Conservation (phyloP, 2,888 invertebrate species). For the Celastrina argiolus region DNA sequence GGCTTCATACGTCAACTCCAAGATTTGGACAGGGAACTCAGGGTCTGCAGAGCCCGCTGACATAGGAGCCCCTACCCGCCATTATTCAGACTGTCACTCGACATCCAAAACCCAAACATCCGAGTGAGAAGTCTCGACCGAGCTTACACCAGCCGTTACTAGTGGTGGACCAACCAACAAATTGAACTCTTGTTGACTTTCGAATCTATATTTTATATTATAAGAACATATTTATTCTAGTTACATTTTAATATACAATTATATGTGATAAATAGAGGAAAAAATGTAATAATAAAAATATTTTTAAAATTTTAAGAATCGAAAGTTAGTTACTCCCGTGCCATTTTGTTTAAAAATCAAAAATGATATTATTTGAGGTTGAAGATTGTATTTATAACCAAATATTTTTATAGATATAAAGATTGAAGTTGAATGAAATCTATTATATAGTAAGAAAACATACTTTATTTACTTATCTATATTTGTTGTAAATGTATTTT, state of each 20-base stretch:
- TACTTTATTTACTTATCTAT: not conserved
- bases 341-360: slow-evolving; percentile 51
- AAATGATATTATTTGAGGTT: slow-evolving; percentile 42
- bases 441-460: not conserved
- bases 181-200: slow-evolving; percentile 15
- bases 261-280: slow-evolving; percentile 20
- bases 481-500: not conserved
- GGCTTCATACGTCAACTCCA: slow-evolving; percentile 89
- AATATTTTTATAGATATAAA: slow-evolving; percentile 23
- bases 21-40: slow-evolving; percentile 80
- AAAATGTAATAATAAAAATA: not conserved
- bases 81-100: slow-evolving; percentile 46
- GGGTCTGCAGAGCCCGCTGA: slow-evolving; percentile 72
- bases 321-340: slow-evolving; percentile 48
- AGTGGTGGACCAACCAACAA: slow-evolving; percentile 21
- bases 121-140: slow-evolving; percentile 64
- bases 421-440: not conserved
- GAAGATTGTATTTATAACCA: slow-evolving; percentile 32
- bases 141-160: slow-evolving; percentile 45
- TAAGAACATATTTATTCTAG: slow-evolving; percentile 20
- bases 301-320: not conserved
- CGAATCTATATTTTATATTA: slow-evolving; percentile 21
- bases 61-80: slow-evolving; percentile 52
- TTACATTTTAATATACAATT: slow-evolving; percentile 13
- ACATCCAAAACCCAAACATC: slow-evolving; percentile 41